These are phyloP conservation scores for Listronotus oregonensis DNA, from an alignment of 1,140 invertebrate genomes.

Conservation along the genomic window DNA sequence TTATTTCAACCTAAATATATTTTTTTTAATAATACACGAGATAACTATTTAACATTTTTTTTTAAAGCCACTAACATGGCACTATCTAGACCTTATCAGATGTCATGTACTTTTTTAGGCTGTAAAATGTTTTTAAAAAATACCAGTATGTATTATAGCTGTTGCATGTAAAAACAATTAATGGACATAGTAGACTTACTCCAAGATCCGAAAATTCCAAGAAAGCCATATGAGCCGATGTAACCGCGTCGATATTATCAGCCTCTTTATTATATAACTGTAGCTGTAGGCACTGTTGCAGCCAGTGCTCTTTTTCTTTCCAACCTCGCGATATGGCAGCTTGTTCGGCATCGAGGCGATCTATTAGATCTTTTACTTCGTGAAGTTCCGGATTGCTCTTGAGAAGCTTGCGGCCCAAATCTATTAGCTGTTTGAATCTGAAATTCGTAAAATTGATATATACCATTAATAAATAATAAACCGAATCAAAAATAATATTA, in stretches of 20 bases:
- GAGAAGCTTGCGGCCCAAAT: slow-evolving; percentile 75
- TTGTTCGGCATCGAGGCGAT: slow-evolving; percentile 76
- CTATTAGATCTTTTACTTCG: slow-evolving; percentile 75
- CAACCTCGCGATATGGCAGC: slow-evolving; percentile 77
- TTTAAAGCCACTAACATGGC: too few species aligned
- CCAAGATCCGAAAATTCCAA: slow-evolving; percentile 88
- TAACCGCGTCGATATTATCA: slow-evolving; percentile 95
- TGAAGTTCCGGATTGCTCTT: slow-evolving; percentile 69
- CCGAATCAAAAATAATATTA: too few species aligned
- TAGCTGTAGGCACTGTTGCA: slow-evolving; percentile 84
- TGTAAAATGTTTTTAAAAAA: too few species aligned
- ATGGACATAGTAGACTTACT: too few species aligned
- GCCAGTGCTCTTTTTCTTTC: slow-evolving; percentile 80
- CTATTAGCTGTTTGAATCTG: slow-evolving; percentile 77
- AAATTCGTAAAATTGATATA: slow-evolving; percentile 44
- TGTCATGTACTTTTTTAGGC: too few species aligned
- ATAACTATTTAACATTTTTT: too few species aligned
- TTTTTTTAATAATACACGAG: too few species aligned
- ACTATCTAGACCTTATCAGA: too few species aligned
- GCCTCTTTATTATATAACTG: slow-evolving; percentile 95
- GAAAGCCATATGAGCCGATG: slow-evolving; percentile 91
- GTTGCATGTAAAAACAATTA: too few species aligned
- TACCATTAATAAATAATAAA: neutral
- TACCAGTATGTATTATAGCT: too few species aligned
- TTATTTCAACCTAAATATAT: too few species aligned